Evolutionary conservation across 2,888 invertebrate genomes (phyloP).

Genomic region (Drosophila gaucha): DNA sequence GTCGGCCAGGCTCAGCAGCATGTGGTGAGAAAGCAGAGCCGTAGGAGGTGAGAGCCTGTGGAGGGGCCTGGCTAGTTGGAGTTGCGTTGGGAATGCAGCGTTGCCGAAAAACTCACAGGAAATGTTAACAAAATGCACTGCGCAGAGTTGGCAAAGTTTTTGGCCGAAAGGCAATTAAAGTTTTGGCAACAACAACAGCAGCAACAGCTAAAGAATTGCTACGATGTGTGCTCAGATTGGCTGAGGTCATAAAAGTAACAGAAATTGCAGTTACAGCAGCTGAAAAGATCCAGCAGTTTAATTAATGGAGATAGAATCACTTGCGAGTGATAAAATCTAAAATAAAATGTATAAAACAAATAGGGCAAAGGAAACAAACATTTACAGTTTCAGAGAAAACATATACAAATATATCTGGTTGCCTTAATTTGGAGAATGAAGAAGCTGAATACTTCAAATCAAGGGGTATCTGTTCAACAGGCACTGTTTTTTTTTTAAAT

Average conservation of each 20-base stretch:
- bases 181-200: constrained; percentile 34
- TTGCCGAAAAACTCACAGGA: constrained; percentile 83
- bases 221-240: constrained; percentile 3
- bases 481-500: too few relatives aligned
- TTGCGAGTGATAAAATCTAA: background rate
- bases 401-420: too few relatives aligned
- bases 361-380: too few relatives aligned
- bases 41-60: background rate
- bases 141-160: constrained; percentile 65
- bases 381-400: too few relatives aligned
- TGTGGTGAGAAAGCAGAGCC: background rate
- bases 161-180: constrained; percentile 73
- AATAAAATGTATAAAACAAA: background rate
- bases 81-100: constrained; percentile 17
- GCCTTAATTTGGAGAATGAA: too few relatives aligned
- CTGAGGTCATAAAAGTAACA: constrained; percentile 22
- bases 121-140: constrained; percentile 87
- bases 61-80: constrained; percentile 2
- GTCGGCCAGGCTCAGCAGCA: constrained; percentile 3
- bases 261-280: constrained; percentile 17
- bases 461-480: too few relatives aligned
- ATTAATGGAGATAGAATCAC: constrained; percentile 30
- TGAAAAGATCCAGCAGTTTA: constrained; percentile 23
- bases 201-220: background rate
- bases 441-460: too few relatives aligned